A percentile compares a stretch with the other conserved stretches of the same genome.
Conservation (phyloP, 1,140 invertebrate genomes). For the Apis cerana region DNA sequence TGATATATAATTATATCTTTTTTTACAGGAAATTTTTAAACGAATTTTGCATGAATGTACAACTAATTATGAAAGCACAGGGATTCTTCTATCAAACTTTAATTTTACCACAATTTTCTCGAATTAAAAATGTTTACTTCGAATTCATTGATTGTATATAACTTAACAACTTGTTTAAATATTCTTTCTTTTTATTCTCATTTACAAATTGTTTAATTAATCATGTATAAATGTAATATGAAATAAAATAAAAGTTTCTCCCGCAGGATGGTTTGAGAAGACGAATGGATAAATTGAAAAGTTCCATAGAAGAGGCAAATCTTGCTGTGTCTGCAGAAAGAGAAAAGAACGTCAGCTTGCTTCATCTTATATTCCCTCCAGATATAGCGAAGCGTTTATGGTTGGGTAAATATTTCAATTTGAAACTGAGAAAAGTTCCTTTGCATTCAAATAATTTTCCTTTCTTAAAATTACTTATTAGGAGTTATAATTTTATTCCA, state of each 20-base stretch:
- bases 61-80: too few species aligned
- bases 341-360: conserved; percentile 96
- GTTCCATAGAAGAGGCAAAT: conserved; percentile 95
- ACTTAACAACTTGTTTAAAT: background rate
- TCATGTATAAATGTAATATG: background rate
- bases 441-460: background rate
- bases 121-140: too few species aligned
- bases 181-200: too few species aligned
- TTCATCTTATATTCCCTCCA: conserved; percentile 97
- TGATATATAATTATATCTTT: too few species aligned
- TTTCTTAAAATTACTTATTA: background rate
- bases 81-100: too few species aligned
- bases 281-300: conserved; percentile 97
- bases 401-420: conserved; percentile 85
- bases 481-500: background rate
- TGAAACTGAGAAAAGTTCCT: background rate
- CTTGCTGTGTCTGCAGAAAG: conserved; percentile 95
- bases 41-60: too few species aligned
- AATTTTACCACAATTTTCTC: too few species aligned
- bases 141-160: too few species aligned
- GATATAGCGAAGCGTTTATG: conserved; percentile 95
- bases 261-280: conserved; percentile 93
- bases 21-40: too few species aligned
- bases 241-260: background rate
- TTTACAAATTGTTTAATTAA: background rate